These are phyloP conservation scores for Archips xylosteana DNA, from an alignment of 2,888 invertebrate genomes.

Conservation along the genomic window DNA sequence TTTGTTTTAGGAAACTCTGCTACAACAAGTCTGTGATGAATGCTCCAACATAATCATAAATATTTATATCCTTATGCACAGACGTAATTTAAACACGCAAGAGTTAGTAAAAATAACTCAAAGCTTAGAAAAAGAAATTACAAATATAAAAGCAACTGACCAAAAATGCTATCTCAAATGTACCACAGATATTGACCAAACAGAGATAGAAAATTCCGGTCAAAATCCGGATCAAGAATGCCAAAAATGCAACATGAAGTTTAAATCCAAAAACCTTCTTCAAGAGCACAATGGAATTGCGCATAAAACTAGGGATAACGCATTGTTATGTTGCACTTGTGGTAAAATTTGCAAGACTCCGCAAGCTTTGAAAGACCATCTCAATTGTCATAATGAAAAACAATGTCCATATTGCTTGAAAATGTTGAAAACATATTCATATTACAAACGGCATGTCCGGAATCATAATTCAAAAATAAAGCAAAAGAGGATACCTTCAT, in stretches of 20 bases:
- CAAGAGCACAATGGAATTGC: slow-evolving; percentile 46
- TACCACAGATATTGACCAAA: slow-evolving; percentile 15
- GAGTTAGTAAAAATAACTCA: slow-evolving; percentile 45
- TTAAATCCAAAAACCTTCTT: slow-evolving; percentile 45
- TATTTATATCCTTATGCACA: slow-evolving; percentile 54
- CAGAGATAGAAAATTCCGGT: slow-evolving; percentile 31
- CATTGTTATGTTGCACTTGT: slow-evolving; percentile 56
- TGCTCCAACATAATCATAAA: slow-evolving; percentile 57
- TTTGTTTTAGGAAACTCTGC: slow-evolving; percentile 58
- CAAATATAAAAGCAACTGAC: slow-evolving; percentile 35
- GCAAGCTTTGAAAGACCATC: slow-evolving; percentile 52
- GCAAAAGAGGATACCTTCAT: slow-evolving; percentile 47
- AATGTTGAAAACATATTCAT: slow-evolving; percentile 57
- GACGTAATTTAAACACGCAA: slow-evolving; percentile 49
- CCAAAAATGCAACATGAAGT: slow-evolving; percentile 48
- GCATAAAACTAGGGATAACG: slow-evolving; percentile 46
- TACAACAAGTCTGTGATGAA: slow-evolving; percentile 55
- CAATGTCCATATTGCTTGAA: slow-evolving; percentile 61
- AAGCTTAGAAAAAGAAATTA: slow-evolving; percentile 48
- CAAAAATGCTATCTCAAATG: slow-evolving; percentile 39
- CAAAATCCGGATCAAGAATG: slow-evolving; percentile 22
- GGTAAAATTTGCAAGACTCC: slow-evolving; percentile 53
- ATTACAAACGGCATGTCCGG: slow-evolving; percentile 57
- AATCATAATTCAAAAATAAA: slow-evolving; percentile 49
- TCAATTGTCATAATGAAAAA: slow-evolving; percentile 53